Percentiles rank a stretch among this genome's conserved stretches.
These are phyloP conservation scores for Genyomyrus donnyi DNA, from an alignment of 2,113 vertebrate genomes.

Conservation along the genomic window DNA sequence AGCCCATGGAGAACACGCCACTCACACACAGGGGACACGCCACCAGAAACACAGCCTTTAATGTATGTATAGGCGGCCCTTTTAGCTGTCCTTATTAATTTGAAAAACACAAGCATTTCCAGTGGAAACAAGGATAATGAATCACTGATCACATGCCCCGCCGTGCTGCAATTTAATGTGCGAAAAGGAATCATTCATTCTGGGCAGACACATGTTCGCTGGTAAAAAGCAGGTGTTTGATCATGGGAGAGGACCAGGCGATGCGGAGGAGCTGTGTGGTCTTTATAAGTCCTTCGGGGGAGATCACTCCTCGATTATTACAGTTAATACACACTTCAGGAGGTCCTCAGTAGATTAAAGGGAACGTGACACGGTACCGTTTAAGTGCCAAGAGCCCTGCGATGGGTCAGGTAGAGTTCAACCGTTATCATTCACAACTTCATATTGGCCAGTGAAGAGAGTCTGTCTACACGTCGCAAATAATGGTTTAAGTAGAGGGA, in stretches of 20 bases:
- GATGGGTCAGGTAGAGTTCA: neutral
- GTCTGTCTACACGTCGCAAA: neutral
- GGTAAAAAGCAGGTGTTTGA: neutral
- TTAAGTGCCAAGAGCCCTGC: neutral
- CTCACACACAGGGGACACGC: constrained; percentile 6
- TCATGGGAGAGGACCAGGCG: neutral
- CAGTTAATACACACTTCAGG: neutral
- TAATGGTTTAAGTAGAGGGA: neutral
- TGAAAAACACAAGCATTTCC: neutral
- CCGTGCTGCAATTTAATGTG: neutral
- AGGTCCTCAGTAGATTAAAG: neutral
- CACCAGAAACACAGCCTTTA: constrained; percentile 7
- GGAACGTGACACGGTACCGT: neutral
- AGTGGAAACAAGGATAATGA: neutral
- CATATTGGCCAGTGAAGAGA: neutral
- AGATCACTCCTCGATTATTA: neutral
- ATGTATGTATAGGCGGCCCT: constrained; percentile 15
- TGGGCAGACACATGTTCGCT: neutral
- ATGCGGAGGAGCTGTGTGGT: neutral
- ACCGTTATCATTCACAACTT: neutral
- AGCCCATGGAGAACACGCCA: neutral
- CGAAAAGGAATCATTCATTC: neutral
- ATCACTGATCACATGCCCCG: neutral
- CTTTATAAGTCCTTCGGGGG: neutral
- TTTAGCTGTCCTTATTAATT: constrained; percentile 2